phyloP scores from a whole-genome alignment of 2,113 vertebrate species.

The Myodes glareolus region DNA sequence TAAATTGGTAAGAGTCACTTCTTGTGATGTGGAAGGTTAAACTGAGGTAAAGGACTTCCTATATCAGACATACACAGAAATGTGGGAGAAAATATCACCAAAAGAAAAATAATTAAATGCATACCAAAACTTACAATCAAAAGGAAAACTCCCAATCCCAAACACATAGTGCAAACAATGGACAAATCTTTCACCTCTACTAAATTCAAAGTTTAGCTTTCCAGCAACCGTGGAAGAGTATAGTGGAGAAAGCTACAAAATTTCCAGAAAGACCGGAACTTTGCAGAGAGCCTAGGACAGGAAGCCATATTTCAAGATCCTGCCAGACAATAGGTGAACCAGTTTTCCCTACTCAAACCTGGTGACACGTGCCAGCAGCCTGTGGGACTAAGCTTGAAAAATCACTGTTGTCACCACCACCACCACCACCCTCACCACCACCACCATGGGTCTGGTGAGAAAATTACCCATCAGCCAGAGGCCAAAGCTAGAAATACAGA shows the following conservation, averaged over 20 bases:
- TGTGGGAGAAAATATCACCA: not conserved
- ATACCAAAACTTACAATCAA: not conserved
- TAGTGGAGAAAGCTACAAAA: not conserved
- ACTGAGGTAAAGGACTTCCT: not conserved
- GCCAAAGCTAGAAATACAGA: not conserved
- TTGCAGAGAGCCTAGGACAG: not conserved
- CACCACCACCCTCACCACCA: not conserved
- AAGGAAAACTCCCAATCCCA: not conserved
- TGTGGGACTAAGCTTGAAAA: not conserved
- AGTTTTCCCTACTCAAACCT: not conserved
- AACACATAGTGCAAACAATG: not conserved
- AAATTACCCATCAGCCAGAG: not conserved
- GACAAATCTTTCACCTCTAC: not conserved
- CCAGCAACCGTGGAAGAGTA: not conserved
- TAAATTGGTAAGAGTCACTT: not conserved
- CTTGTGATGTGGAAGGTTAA: not conserved
- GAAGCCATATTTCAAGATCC: not conserved
- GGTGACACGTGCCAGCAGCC: not conserved
- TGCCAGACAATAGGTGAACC: not conserved
- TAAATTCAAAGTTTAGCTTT: not conserved
- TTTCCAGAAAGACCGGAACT: not conserved
- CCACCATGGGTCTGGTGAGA: not conserved
- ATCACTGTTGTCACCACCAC: too few relatives aligned
- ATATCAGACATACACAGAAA: too few relatives aligned
- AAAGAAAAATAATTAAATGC: not conserved